phyloP scores from a whole-genome alignment of 2,888 invertebrate genomes.

The Rhagium mordax region DNA sequence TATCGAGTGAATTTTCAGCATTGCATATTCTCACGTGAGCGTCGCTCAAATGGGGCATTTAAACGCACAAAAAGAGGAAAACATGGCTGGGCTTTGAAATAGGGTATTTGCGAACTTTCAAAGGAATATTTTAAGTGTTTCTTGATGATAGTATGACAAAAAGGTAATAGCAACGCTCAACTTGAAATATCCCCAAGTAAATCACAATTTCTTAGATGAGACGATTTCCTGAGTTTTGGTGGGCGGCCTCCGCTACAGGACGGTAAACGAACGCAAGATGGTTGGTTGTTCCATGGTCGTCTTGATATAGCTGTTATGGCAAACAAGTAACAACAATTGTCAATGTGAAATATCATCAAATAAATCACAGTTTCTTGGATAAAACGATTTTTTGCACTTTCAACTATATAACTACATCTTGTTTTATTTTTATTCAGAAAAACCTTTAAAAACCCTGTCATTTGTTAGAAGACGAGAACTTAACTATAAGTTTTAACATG shows the following conservation, averaged over 20 bases:
- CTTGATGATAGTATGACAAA: conserved; percentile 54
- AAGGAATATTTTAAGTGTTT: conserved; percentile 39
- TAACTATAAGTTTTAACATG: no score
- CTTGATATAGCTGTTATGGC: no score
- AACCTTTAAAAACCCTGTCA: no score
- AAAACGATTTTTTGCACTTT: no score
- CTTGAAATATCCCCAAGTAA: conserved; percentile 40
- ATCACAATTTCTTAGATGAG: conserved; percentile 38
- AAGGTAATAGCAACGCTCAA: conserved; percentile 41
- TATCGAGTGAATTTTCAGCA: conserved; percentile 25
- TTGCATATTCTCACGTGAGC: conserved; percentile 36
- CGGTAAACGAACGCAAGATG: background rate
- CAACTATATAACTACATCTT: no score
- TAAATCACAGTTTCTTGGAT: no score
- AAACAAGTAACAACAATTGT: no score
- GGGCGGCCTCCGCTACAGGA: conserved; percentile 26
- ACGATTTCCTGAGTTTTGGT: conserved; percentile 22
- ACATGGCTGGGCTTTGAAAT: conserved; percentile 12
- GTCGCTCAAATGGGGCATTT: conserved; percentile 8
- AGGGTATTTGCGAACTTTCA: conserved; percentile 41
- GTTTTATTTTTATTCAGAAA: no score
- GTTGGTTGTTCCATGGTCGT: background rate
- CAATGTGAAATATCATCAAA: no score
- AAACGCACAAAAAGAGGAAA: conserved; percentile 13
- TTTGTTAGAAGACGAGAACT: no score